Conservation (phyloP, 2,113 vertebrate genomes). For the Rafetus swinhoei region DNA sequence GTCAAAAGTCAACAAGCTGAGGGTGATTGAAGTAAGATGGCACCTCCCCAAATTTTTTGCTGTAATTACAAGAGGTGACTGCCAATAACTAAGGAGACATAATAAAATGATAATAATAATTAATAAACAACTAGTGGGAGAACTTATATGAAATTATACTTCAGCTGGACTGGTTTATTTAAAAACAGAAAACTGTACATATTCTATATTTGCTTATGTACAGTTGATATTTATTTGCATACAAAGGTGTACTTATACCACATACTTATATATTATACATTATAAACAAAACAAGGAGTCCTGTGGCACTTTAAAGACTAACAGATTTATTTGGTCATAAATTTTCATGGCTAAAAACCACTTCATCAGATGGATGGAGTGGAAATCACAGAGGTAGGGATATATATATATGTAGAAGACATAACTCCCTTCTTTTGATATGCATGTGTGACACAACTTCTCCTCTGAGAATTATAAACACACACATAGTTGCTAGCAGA, state of each 20-base stretch:
- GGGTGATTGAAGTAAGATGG: not conserved
- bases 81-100: not conserved
- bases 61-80: not conserved
- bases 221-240: fast-evolving
- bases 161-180: not conserved
- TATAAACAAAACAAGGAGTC: not conserved
- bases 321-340: too few relatives aligned
- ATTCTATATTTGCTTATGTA: not conserved
- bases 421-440: too few relatives aligned
- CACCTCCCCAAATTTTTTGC: not conserved
- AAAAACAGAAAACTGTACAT: fast-evolving
- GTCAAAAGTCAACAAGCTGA: not conserved
- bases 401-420: too few relatives aligned
- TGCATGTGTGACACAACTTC: too few relatives aligned
- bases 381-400: too few relatives aligned
- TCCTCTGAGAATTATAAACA: too few relatives aligned
- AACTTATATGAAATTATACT: not conserved
- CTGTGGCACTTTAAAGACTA: too few relatives aligned
- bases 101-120: not conserved
- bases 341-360: too few relatives aligned
- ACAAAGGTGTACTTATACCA: fast-evolving
- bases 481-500: not conserved
- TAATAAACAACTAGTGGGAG: not conserved
- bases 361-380: too few relatives aligned
- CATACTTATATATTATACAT: not conserved